Evolutionary conservation across 2,888 invertebrate genomes (phyloP).

Genomic region (Cheiracanthium punctorium): DNA sequence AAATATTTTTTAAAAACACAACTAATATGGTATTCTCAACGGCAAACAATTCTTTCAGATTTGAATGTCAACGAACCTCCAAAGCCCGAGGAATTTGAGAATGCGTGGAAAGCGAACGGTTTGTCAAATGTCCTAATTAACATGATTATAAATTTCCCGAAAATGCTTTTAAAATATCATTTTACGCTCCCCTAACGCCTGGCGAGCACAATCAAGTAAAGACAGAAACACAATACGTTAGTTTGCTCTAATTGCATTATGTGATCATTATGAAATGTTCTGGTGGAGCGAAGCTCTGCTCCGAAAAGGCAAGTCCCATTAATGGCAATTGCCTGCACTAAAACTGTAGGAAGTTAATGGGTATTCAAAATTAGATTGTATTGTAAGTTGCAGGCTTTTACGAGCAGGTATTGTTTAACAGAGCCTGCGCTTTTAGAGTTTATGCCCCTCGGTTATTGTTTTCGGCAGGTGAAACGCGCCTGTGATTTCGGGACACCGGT

Average conservation of each 20-base stretch:
- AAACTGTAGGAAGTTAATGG: not conserved
- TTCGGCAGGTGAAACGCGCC: not conserved
- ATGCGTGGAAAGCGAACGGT: no score
- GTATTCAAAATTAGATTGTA: not conserved
- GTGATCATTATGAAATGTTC: not conserved
- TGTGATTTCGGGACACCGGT: not conserved
- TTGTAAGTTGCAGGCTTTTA: not conserved
- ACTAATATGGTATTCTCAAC: no score
- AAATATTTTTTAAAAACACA: no score
- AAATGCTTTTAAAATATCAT: conserved; percentile 3
- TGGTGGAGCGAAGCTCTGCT: not conserved
- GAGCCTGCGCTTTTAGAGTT: not conserved
- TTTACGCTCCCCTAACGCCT: not conserved
- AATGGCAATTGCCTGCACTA: not conserved
- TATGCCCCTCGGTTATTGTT: not conserved
- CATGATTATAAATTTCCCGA: not conserved
- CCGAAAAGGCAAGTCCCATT: not conserved
- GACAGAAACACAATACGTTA: not conserved
- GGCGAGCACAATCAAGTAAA: not conserved
- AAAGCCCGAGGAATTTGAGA: no score
- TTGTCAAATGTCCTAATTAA: no score
- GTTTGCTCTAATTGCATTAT: not conserved
- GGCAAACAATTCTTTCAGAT: no score
- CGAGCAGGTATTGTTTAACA: not conserved
- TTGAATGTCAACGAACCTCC: no score